These are phyloP conservation scores for Magallana gigas DNA, from an alignment of 1,140 invertebrate genomes.

Conservation along the genomic window DNA sequence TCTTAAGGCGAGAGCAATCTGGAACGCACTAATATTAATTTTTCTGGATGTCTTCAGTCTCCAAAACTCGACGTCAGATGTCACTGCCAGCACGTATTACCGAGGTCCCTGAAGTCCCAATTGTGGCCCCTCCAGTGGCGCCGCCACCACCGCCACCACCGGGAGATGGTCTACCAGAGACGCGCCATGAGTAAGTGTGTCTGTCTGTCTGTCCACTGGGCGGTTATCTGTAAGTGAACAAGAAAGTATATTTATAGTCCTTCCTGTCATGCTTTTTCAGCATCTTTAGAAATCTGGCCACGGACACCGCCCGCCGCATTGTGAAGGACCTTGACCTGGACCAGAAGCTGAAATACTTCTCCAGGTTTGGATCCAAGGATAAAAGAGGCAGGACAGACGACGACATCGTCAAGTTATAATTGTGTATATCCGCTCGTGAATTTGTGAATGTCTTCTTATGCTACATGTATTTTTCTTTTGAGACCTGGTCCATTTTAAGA, in stretches of 20 bases:
- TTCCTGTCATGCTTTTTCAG: not conserved
- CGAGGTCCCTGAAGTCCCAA: not conserved
- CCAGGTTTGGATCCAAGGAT: not conserved
- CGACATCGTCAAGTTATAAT: not conserved
- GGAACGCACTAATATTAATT: no score
- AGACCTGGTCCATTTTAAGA: no score
- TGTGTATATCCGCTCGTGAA: not conserved
- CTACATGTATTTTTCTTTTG: no score
- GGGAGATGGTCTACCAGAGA: not conserved
- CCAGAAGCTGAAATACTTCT: not conserved
- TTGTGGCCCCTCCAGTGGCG: not conserved
- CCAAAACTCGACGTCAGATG: not conserved
- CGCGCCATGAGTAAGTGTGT: not conserved
- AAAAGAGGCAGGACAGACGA: not conserved
- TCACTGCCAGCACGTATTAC: not conserved
- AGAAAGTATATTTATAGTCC: not conserved
- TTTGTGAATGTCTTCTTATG: not conserved
- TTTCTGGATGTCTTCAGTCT: not conserved
- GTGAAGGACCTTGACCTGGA: constrained; percentile 10
- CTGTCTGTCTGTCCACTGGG: no score
- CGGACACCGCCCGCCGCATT: constrained; percentile 3
- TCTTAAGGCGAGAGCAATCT: no score
- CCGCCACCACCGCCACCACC: not conserved
- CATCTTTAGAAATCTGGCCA: constrained; percentile 31
- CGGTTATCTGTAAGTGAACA: not conserved